These are phyloP conservation scores for Melanotus villosus DNA, from an alignment of 2,888 invertebrate species.

Conservation along the genomic window DNA sequence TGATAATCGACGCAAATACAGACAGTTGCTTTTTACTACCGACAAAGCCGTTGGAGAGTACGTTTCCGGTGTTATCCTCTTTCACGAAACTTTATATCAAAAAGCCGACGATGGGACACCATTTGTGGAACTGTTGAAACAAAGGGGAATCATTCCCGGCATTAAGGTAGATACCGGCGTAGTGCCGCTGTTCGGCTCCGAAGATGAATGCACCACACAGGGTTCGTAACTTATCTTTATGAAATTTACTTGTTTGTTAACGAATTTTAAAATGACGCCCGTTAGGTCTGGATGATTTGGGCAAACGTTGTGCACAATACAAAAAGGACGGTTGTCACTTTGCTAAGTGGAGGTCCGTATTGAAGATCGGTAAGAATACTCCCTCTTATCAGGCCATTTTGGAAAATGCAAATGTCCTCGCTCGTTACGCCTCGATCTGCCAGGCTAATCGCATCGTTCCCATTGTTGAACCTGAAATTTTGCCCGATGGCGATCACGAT, in stretches of 20 bases:
- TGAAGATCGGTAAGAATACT: constrained; percentile 71
- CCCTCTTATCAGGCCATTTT: constrained; percentile 73
- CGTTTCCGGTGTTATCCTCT: constrained; percentile 79
- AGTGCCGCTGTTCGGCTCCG: constrained; percentile 74
- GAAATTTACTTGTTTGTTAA: neutral
- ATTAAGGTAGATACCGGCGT: constrained; percentile 78
- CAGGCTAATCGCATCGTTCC: constrained; percentile 77
- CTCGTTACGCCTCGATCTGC: constrained; percentile 76
- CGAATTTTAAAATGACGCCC: neutral
- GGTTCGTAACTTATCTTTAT: constrained; percentile 69
- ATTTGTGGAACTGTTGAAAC: constrained; percentile 70
- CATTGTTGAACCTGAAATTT: constrained; percentile 78
- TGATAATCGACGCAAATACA: constrained; percentile 84
- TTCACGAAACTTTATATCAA: constrained; percentile 78
- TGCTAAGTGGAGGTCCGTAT: constrained; percentile 76
- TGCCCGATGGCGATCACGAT: constrained; percentile 74
- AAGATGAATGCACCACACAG: constrained; percentile 92
- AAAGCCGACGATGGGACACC: constrained; percentile 73
- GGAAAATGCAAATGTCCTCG: constrained; percentile 76
- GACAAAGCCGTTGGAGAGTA: constrained; percentile 67
- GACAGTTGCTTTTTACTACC: constrained; percentile 74
- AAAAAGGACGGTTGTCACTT: constrained; percentile 76
- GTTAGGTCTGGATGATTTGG: constrained; percentile 72
- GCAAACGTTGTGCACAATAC: constrained; percentile 74
- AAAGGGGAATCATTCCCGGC: constrained; percentile 72